Conservation (phyloP, 2,797 vertebrate species). For the Anguilla obscura region DNA sequence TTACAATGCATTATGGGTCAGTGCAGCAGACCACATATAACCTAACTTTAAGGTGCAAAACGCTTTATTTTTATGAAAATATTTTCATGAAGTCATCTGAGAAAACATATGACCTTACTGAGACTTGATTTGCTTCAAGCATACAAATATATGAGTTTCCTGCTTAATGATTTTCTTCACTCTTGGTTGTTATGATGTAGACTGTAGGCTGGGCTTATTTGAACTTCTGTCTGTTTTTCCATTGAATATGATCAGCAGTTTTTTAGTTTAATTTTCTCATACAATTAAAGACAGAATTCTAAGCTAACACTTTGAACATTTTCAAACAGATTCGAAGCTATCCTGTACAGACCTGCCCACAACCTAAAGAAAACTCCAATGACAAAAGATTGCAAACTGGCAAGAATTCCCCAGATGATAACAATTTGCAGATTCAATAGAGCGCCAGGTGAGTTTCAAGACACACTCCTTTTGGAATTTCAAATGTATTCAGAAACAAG, state of each 20-base stretch:
- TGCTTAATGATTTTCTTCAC: neutral
- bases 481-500: neutral
- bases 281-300: constrained; percentile 5
- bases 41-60: neutral
- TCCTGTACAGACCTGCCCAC: constrained; percentile 28
- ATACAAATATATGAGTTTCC: neutral
- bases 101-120: neutral
- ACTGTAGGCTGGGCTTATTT: neutral
- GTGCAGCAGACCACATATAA: neutral
- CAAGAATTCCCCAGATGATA: constrained; percentile 27
- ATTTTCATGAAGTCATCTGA: neutral
- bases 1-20: neutral
- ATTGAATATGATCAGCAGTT: constrained; percentile 6
- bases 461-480: neutral
- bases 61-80: neutral
- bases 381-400: constrained; percentile 30
- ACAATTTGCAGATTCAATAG: constrained; percentile 19
- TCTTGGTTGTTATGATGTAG: neutral
- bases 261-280: constrained; percentile 19
- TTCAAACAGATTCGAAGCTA: constrained; percentile 15
- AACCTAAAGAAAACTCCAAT: constrained; percentile 5
- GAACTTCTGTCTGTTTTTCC: neutral
- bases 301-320: neutral
- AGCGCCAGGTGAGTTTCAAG: constrained; percentile 5
- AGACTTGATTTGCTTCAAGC: neutral